These are phyloP conservation scores for Venustoraphidia nigricollis DNA, from an alignment of 2,888 invertebrate species.

Conservation along the genomic window DNA sequence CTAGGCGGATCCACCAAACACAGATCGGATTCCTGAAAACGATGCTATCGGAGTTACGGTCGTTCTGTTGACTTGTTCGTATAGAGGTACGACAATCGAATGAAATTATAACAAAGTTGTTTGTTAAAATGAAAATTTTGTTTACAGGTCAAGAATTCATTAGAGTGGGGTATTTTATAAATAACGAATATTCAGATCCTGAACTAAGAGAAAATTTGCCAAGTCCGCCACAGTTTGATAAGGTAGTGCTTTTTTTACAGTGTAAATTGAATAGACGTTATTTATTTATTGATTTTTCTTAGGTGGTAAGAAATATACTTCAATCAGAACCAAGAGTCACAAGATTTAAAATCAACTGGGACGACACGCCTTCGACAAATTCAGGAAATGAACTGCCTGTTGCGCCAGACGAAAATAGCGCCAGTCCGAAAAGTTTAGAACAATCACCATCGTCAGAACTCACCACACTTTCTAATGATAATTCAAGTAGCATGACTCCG, in stretches of 20 bases:
- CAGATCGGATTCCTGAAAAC: slow-evolving; percentile 81
- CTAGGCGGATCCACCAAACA: slow-evolving; percentile 90
- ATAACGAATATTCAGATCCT: slow-evolving; percentile 89
- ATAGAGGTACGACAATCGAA: slow-evolving; percentile 33
- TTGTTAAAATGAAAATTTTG: neutral
- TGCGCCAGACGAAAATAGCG: slow-evolving; percentile 29
- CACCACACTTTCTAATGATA: slow-evolving; percentile 39
- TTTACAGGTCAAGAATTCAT: slow-evolving; percentile 74
- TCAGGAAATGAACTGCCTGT: slow-evolving; percentile 31
- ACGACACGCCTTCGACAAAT: slow-evolving; percentile 42
- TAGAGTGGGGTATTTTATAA: slow-evolving; percentile 95
- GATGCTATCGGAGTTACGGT: slow-evolving; percentile 98
- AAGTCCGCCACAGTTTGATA: slow-evolving; percentile 80
- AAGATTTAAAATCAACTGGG: slow-evolving; percentile 96
- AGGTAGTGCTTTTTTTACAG: slow-evolving; percentile 39
- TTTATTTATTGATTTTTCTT: slow-evolving; percentile 10
- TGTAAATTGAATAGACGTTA: neutral
- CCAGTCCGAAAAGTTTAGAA: slow-evolving; percentile 32
- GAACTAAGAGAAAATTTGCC: slow-evolving; percentile 92
- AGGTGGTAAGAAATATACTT: slow-evolving; percentile 60
- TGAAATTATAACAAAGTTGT: neutral
- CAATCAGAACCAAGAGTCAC: slow-evolving; percentile 90
- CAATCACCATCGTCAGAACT: slow-evolving; percentile 29
- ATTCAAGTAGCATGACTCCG: slow-evolving; percentile 45
- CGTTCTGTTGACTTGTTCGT: slow-evolving; percentile 87